Evolutionary conservation across 2,888 invertebrate genomes (phyloP).

Genomic region (Calliopum simillimum): DNA sequence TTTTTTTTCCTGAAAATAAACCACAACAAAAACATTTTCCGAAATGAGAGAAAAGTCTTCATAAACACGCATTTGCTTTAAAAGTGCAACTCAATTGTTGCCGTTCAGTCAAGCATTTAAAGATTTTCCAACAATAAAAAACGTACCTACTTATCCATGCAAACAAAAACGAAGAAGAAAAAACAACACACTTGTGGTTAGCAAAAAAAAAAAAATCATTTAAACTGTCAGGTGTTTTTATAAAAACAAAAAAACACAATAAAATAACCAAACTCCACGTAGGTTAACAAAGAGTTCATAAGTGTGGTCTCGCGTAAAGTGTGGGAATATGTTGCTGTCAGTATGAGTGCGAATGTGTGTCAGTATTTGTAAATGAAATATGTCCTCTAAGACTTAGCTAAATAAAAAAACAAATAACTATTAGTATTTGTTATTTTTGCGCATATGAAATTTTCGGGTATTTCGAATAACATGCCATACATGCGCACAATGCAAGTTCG

Average conservation of each 20-base stretch:
- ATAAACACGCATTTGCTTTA: too few relatives aligned
- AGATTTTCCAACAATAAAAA: not conserved
- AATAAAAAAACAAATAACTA: not conserved
- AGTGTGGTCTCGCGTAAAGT: not conserved
- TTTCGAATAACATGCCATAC: not conserved
- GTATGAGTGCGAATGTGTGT: slow-evolving; percentile 7
- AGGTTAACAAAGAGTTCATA: not conserved
- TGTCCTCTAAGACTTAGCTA: not conserved
- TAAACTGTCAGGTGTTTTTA: slow-evolving; percentile 15
- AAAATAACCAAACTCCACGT: too few relatives aligned
- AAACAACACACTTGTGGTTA: slow-evolving; percentile 12
- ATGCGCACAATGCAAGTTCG: slow-evolving; percentile 3
- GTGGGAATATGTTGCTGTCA: not conserved
- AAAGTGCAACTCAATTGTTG: slow-evolving; percentile 15
- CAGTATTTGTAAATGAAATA: not conserved
- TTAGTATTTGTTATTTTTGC: not conserved
- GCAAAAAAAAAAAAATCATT: slow-evolving; percentile 15
- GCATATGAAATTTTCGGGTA: not conserved
- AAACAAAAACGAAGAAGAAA: slow-evolving; percentile 11
- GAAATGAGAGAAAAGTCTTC: too few relatives aligned
- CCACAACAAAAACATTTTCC: too few relatives aligned
- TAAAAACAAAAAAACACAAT: not conserved
- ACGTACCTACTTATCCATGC: not conserved
- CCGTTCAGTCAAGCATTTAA: slow-evolving; percentile 28
- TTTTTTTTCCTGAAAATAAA: too few relatives aligned